A percentile compares a stretch with the other conserved stretches of the same genome.
Conservation (phyloP, 2,113 vertebrate species). For the Chaenocephalus aceratus region DNA sequence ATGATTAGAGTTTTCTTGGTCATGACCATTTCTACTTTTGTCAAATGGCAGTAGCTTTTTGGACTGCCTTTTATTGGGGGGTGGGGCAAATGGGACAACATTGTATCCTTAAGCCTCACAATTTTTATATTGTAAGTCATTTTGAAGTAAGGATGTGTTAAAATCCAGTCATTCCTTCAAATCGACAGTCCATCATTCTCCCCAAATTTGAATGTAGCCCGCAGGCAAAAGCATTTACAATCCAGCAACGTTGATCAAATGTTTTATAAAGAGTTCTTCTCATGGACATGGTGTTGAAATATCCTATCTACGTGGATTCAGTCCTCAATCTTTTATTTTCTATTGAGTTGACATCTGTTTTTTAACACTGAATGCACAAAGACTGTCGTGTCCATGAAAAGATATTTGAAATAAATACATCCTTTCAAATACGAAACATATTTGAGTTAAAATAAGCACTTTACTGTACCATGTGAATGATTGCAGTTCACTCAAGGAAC, state of each 20-base stretch:
- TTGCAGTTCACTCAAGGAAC: conserved; percentile 88
- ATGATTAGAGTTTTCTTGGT: conserved; percentile 61
- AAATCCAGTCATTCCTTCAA: conserved; percentile 58
- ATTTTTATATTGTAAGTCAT: conserved; percentile 62
- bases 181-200: conserved; percentile 54
- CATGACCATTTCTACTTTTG: conserved; percentile 76
- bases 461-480: conserved; percentile 94
- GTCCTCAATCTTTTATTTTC: conserved; percentile 35
- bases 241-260: conserved; percentile 60
- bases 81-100: conserved; percentile 43
- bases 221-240: conserved; percentile 64
- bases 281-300: conserved; percentile 40
- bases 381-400: conserved; percentile 55
- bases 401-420: conserved; percentile 59
- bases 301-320: conserved; percentile 31
- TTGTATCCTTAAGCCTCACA: conserved; percentile 44
- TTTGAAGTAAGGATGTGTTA: conserved; percentile 64
- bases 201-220: conserved; percentile 73
- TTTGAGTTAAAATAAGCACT: conserved; percentile 91
- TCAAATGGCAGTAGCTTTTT: conserved; percentile 62
- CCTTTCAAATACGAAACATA: conserved; percentile 69
- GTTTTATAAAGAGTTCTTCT: conserved; percentile 41
- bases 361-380: conserved; percentile 65
- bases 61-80: conserved; percentile 69
- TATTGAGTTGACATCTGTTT: conserved; percentile 33